Base-by-base conservation (phyloP, 1,140 invertebrate species). In the Spodoptera frugiperda region DNA sequence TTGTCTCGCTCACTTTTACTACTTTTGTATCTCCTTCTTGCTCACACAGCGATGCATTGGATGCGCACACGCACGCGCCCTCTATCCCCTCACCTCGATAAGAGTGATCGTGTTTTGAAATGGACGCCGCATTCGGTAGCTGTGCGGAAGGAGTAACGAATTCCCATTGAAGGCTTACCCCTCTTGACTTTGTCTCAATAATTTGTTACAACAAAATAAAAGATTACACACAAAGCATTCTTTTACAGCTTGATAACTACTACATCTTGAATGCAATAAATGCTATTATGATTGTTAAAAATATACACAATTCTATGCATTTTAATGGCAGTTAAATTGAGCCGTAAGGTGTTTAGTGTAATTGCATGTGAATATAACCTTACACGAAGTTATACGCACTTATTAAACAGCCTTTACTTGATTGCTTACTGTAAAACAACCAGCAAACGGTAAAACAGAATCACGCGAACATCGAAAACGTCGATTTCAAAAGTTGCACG, bases 21-120 rank as follows among this genome's bases (percentile, higher is more conserved):
- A 67, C 8, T 48, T 61, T 59, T 12, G 25, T 79, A 53, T 78
- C 53, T 55, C 82, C 53, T 30, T 87, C 87, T 82, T 84, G 65
- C 71, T 90, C 84, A 15, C 67, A 67, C 83, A 54, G 49, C 33
- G 75, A 80, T 89, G 87, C 87, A 88, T 84, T 91, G 87, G 86
- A 91, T 91, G 91, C 84, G 89, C 89, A 85, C 84, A 91, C 88
- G 91, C 89, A 92, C 87, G 87, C 89, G 86, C 88, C 88, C 89
- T 92, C 90, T 89, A 87, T 91, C 84, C 88, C 84, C 86, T 87
- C 87, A 84, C 82, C 82, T 85, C 87, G 88, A 91, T 92, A 90
- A 89, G 83, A 86, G 79, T 86, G 84, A 86, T 90, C 84, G 82
- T 87, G 81, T 86, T 85, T 88, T 87, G 87, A 85, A 91, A 92